Evolutionary conservation across 2,888 invertebrate genomes (phyloP), one percentile per base, ranked within the genome.

Genomic region (Sepiola atlantica): DNA sequence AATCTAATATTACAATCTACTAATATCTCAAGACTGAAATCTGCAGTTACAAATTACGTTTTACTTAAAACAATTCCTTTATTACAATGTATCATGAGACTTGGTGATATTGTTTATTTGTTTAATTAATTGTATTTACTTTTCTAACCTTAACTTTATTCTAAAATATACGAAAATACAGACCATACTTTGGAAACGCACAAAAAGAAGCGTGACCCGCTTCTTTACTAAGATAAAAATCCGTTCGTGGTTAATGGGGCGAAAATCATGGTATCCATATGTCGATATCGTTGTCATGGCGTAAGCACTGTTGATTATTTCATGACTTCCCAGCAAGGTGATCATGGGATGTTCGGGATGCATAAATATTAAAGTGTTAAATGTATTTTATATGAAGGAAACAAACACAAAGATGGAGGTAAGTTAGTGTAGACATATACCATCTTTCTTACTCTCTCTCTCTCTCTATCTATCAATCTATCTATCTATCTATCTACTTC

Each of bases 201-300:
- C n/a, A 32, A 32, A 32, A 32, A 77, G n/a, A 77, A 77, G n/a
- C n/a, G 77, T 16, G 16, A n/a, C n/a, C 14, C n/a, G 45, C 45
- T 45, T 4, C 45, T 45, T 8, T 45, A 77, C n/a, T n/a, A 32
- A 32, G n/a, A 77, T 32, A 77, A n/a, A n/a, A n/a, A 77, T n/a
- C 32, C 77, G n/a, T 77, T n/a, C 77, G 77, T 77, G n/a, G 77
- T 77, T 77, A 77, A 77, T 77, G n/a, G n/a, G n/a, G n/a, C 77
- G 77, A 77, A 77, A 32, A n/a, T 77, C 77, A 77, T 77, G n/a
- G 77, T n/a, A n/a, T n/a, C n/a, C 77, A 77, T 77, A 77, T 77
- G n/a, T n/a, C n/a, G 77, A 77, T n/a, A n/a, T n/a, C 32, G 14
- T n/a, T n/a, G 77, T n/a, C n/a, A 77, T 77, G 77, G n/a, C 77